phyloP scores from a whole-genome alignment of 1,140 invertebrate genomes.

The Drosophila melanogaster region DNA sequence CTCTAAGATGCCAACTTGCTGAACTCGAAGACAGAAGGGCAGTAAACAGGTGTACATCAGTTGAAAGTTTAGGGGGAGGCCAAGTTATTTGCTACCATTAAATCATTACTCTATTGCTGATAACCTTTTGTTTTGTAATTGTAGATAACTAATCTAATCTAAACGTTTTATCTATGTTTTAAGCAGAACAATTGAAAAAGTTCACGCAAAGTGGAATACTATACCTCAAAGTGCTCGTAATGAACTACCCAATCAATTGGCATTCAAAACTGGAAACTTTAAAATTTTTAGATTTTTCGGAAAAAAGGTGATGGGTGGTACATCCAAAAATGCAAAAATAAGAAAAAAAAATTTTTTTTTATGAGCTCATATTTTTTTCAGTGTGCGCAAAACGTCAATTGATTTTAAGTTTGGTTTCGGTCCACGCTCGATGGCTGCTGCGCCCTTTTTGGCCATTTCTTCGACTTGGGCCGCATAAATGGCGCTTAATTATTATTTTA shows the following conservation, averaged over 20 bases:
- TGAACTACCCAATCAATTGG: too few relatives aligned
- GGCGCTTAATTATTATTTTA: conserved; percentile 78
- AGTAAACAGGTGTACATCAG: conserved; percentile 8
- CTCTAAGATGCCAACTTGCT: conserved; percentile 7
- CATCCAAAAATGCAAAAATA: too few relatives aligned
- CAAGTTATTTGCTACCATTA: conserved; percentile 26
- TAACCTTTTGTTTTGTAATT: too few relatives aligned
- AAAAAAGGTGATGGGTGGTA: too few relatives aligned
- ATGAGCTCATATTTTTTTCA: conserved; percentile 8
- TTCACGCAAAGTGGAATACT: too few relatives aligned
- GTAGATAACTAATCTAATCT: too few relatives aligned
- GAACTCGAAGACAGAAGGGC: background rate
- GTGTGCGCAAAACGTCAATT: conserved; percentile 52
- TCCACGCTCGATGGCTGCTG: conserved; percentile 53
- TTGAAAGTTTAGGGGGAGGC: conserved; percentile 1
- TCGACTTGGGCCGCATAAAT: conserved; percentile 66
- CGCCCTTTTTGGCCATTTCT: conserved; percentile 67
- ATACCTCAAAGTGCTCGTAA: too few relatives aligned
- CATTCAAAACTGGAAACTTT: too few relatives aligned
- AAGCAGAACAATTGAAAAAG: too few relatives aligned
- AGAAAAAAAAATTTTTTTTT: too few relatives aligned
- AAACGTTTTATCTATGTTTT: too few relatives aligned
- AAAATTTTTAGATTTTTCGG: too few relatives aligned
- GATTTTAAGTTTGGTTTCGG: conserved; percentile 56
- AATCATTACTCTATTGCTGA: background rate